phyloP scores from a whole-genome alignment of 2,888 invertebrate genomes.

The Pandemis heparana region DNA sequence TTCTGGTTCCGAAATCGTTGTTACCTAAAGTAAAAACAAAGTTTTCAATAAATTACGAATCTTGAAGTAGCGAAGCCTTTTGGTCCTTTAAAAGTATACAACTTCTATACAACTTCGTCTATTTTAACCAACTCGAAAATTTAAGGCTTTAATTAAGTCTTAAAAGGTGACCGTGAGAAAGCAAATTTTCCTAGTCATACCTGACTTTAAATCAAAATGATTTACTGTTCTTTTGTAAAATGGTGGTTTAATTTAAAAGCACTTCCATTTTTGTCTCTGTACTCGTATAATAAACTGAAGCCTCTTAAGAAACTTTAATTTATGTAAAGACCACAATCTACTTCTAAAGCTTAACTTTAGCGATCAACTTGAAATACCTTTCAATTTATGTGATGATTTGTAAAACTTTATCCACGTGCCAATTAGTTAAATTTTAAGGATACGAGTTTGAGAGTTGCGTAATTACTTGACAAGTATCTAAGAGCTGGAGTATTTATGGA shows the following conservation, averaged over 20 bases:
- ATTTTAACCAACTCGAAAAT: background rate
- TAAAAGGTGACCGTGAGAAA: background rate
- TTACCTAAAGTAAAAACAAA: background rate
- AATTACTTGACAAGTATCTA: background rate
- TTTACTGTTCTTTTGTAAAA: background rate
- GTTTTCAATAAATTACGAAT: background rate
- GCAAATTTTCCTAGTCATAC: background rate
- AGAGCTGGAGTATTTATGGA: background rate
- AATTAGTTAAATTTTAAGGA: background rate
- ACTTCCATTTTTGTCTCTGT: background rate
- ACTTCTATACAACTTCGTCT: background rate
- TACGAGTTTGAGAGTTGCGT: background rate
- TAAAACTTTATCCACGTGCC: slow-evolving; percentile 1
- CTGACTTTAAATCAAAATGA: background rate
- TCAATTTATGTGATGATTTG: background rate
- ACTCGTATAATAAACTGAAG: background rate
- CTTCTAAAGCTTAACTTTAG: background rate
- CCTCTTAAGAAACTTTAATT: background rate
- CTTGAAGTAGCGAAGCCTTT: too few species aligned
- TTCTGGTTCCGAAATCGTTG: background rate
- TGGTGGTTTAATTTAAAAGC: background rate
- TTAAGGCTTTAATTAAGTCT: background rate
- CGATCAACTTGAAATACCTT: background rate
- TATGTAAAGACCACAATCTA: background rate
- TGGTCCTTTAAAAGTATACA: too few species aligned